phyloP scores from a whole-genome alignment of 2,888 invertebrate species.

The Theristus sp. region DNA sequence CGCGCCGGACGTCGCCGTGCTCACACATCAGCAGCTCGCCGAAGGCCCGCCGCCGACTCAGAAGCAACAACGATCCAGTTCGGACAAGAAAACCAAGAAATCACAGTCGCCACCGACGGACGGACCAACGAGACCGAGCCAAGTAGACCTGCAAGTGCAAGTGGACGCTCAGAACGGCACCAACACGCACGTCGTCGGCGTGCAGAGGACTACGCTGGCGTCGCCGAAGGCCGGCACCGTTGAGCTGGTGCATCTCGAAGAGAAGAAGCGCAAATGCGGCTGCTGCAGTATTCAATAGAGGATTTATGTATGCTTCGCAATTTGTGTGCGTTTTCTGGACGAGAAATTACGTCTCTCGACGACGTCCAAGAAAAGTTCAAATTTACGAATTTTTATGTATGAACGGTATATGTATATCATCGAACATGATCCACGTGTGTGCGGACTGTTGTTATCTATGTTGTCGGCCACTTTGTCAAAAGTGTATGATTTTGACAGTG shows the following conservation, averaged over 20 bases:
- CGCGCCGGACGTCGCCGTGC: too few species aligned
- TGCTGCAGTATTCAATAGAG: conserved; percentile 7
- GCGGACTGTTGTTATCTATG: too few species aligned
- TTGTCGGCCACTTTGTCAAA: too few species aligned
- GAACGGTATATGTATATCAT: too few species aligned
- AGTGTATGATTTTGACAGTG: too few species aligned
- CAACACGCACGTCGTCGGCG: not conserved
- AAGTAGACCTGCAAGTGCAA: not conserved
- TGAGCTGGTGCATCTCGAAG: conserved; percentile 14
- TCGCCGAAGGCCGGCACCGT: conserved; percentile 9
- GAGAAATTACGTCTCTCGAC: not conserved
- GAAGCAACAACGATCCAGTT: not conserved
- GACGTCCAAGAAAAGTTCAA: not conserved
- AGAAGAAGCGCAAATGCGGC: conserved; percentile 13
- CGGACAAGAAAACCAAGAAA: not conserved
- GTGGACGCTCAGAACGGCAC: not conserved
- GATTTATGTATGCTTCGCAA: too few species aligned
- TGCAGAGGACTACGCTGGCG: not conserved
- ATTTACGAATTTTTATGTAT: too few species aligned
- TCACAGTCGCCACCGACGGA: not conserved
- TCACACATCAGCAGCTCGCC: too few species aligned
- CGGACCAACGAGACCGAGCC: not conserved
- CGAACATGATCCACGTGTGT: too few species aligned
- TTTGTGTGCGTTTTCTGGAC: too few species aligned
- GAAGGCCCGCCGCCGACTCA: not conserved